phyloP scores from a whole-genome alignment of 2,113 vertebrate species.

The Hippocampus comes region DNA sequence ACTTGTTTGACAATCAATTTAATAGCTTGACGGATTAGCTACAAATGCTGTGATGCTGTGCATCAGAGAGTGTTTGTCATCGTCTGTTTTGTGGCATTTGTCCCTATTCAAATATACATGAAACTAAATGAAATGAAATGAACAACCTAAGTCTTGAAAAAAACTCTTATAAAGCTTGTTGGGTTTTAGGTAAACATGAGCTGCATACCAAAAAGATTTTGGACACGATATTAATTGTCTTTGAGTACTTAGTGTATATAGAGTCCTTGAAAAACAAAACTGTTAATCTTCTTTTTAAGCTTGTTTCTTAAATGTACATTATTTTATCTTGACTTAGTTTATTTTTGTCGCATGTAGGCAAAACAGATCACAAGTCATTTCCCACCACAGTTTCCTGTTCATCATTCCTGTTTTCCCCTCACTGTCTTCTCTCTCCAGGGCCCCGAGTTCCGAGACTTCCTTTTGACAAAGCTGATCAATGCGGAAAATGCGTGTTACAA shows the following conservation, averaged over 20 bases:
- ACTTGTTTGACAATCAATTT: neutral
- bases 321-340: neutral
- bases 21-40: neutral
- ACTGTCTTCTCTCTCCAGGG: slow-evolving; percentile 69
- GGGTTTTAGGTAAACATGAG: too few relatives aligned
- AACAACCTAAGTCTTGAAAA: neutral
- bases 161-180: too few relatives aligned
- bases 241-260: too few relatives aligned
- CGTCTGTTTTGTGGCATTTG: too few relatives aligned
- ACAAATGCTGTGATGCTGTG: too few relatives aligned
- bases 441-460: slow-evolving; percentile 89
- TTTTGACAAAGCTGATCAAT: slow-evolving; percentile 95
- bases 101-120: too few relatives aligned
- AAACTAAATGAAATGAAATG: too few relatives aligned
- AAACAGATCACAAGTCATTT: neutral
- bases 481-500: slow-evolving; percentile 95
- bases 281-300: neutral
- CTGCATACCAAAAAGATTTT: too few relatives aligned
- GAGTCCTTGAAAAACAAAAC: too few relatives aligned
- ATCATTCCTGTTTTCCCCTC: neutral
- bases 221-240: too few relatives aligned
- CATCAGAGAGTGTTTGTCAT: too few relatives aligned
- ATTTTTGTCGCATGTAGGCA: neutral
- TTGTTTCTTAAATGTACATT: neutral
- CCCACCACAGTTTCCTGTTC: slow-evolving; percentile 6